Evolutionary conservation across 2,113 vertebrate species (phyloP).

Genomic region (Grammomys dolichurus): DNA sequence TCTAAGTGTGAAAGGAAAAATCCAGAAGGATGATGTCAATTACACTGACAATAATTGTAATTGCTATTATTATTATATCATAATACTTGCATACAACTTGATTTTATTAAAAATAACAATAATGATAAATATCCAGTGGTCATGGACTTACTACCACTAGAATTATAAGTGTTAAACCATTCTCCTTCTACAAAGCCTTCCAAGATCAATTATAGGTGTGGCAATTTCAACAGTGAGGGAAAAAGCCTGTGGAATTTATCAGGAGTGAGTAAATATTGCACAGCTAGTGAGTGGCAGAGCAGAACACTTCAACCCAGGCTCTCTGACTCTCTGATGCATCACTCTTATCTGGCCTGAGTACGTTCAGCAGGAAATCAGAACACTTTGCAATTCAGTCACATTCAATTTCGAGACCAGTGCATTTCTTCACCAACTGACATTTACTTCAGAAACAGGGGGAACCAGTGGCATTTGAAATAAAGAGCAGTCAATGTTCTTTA

Average conservation of each 20-base stretch:
- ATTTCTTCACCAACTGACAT: slow-evolving; percentile 7
- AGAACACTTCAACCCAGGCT: not conserved
- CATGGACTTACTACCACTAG: not conserved
- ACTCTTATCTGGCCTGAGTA: not conserved
- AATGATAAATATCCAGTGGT: not conserved
- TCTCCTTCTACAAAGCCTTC: not conserved
- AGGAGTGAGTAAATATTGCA: not conserved
- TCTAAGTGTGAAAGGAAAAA: not conserved
- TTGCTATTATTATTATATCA: not conserved
- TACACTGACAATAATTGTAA: not conserved
- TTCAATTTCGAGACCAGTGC: not conserved
- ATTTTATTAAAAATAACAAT: slow-evolving; percentile 14
- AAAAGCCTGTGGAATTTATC: not conserved
- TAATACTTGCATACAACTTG: not conserved
- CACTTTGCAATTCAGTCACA: slow-evolving; percentile 35
- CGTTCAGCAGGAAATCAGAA: not conserved
- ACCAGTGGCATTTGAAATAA: slow-evolving; percentile 51
- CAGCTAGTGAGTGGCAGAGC: not conserved
- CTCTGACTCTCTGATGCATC: not conserved
- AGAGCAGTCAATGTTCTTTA: slow-evolving; percentile 5
- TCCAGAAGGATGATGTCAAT: not conserved
- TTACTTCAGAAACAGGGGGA: slow-evolving; percentile 47
- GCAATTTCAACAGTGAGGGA: not conserved
- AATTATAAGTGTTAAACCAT: not conserved
- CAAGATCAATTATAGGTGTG: not conserved